Evolutionary conservation across 2,797 vertebrate species (phyloP).

Genomic region (Coregonus ussuriensis): DNA sequence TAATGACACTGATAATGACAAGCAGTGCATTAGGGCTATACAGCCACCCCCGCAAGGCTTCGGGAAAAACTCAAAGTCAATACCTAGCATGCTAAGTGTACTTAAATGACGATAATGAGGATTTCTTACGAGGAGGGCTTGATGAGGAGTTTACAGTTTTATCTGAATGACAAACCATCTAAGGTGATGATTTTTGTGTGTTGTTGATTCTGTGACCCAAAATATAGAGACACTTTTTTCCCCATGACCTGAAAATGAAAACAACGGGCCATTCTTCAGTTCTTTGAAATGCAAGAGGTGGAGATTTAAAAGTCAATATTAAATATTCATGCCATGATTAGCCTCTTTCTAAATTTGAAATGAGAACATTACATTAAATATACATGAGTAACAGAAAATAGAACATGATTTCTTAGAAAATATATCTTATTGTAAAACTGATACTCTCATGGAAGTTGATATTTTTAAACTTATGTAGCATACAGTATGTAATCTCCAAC

Average conservation of each 20-base stretch:
- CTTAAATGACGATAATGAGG: neutral
- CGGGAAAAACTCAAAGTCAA: neutral
- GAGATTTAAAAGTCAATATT: constrained; percentile 60
- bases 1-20: neutral
- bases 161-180: neutral
- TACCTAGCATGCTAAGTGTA: neutral
- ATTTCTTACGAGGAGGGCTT: neutral
- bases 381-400: constrained; percentile 42
- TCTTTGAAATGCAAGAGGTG: constrained; percentile 64
- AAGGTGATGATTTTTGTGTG: neutral
- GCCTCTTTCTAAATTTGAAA: constrained; percentile 65
- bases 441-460: neutral
- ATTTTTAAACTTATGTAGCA: too few relatives aligned
- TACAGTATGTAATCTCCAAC: too few relatives aligned
- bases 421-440: neutral
- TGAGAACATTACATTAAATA: constrained; percentile 56
- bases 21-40: neutral
- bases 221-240: constrained; percentile 33
- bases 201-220: constrained; percentile 4
- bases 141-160: neutral
- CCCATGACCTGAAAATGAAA: constrained; percentile 29
- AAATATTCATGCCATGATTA: constrained; percentile 74
- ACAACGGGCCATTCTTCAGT: constrained; percentile 47
- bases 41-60: neutral
- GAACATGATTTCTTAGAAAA: constrained; percentile 53